Evolutionary conservation across 2,113 vertebrate species (phyloP).

Genomic region (Larimichthys polyactis): DNA sequence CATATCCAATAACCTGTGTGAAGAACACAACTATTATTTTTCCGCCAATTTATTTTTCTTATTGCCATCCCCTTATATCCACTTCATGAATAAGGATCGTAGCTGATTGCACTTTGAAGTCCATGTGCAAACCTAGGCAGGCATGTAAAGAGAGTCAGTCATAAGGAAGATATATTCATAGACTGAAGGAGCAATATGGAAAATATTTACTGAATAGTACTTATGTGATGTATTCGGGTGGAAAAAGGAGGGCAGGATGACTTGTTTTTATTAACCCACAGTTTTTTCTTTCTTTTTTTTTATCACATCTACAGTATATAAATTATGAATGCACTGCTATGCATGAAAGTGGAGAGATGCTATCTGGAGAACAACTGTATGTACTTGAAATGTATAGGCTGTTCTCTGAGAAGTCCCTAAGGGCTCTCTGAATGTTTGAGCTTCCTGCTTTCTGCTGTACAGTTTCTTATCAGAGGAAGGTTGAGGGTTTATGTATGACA

Average conservation of each 20-base stretch:
- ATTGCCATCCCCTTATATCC: not conserved
- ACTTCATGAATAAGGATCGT: slow-evolving; percentile 12
- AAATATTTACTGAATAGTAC: slow-evolving; percentile 26
- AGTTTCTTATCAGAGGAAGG: slow-evolving; percentile 49
- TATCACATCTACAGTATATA: slow-evolving; percentile 27
- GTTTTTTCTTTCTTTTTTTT: not conserved
- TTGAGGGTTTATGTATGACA: slow-evolving; percentile 29
- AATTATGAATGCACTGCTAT: slow-evolving; percentile 49
- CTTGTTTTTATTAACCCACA: slow-evolving; percentile 24
- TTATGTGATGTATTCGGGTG: not conserved
- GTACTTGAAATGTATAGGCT: slow-evolving; percentile 46
- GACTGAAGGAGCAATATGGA: not conserved
- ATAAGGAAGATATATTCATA: slow-evolving; percentile 24
- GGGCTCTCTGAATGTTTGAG: slow-evolving; percentile 38
- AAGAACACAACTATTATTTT: not conserved
- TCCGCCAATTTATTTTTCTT: slow-evolving; percentile 1
- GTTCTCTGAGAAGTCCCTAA: slow-evolving; percentile 19
- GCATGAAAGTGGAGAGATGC: slow-evolving; percentile 24
- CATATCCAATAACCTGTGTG: not conserved
- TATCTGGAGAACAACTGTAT: slow-evolving; percentile 42
- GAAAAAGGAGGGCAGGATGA: not conserved
- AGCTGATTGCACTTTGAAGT: slow-evolving; percentile 17
- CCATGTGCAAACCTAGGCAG: slow-evolving; percentile 1
- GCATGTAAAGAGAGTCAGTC: slow-evolving; percentile 1
- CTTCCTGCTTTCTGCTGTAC: slow-evolving; percentile 29